Base-by-base conservation (phyloP, 2,797 vertebrate species). In the Chanos chanos region DNA sequence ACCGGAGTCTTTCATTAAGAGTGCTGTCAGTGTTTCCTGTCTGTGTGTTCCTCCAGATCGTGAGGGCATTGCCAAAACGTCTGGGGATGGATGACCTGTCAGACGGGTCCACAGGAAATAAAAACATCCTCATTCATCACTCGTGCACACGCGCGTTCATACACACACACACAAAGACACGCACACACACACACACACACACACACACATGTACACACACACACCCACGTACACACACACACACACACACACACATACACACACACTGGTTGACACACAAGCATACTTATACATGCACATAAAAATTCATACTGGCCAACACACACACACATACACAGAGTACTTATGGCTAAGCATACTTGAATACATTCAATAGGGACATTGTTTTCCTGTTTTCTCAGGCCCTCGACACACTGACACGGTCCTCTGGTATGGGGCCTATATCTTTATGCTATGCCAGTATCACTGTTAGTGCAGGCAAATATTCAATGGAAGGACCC, bases 111-210 rank as follows among this genome's bases (percentile, higher is more conserved):
- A 84, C 74, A 86, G 85, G 80, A 77, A 84, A 89, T 83, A 81
- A 83, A 84, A 82, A 83, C 78, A 83, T 83, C 79, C 78, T 81
- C 85, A 89, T 93, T 86, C 83, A 91, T 92, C 89, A 92, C 27
- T 50, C 37, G 41, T 10, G 37, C 66, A 24, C 21, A 25, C 5
- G 7, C n/a, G 24, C 40, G 13, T 25, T 15, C 21, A 51, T 47
- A 44, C 19, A 5, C 43, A 45, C n/a, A n/a, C n/a, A n/a, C n/a
- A n/a, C n/a, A n/a, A n/a, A n/a, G n/a, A n/a, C n/a, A n/a, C n/a
- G n/a, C 16, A 21, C 21, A 21, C 21, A 21, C 21, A 21, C 21
- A 21, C 21, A 21, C 4, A 49, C 44, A 69, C 60, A 63, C 33
- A 9, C 45, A 61, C 55, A 67, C 7, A 30, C 5, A 51, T 45